A percentile compares a stretch with the other conserved stretches of the same genome.
Conservation (phyloP, 2,113 vertebrate species). For the Phrynosoma blainvillii region DNA sequence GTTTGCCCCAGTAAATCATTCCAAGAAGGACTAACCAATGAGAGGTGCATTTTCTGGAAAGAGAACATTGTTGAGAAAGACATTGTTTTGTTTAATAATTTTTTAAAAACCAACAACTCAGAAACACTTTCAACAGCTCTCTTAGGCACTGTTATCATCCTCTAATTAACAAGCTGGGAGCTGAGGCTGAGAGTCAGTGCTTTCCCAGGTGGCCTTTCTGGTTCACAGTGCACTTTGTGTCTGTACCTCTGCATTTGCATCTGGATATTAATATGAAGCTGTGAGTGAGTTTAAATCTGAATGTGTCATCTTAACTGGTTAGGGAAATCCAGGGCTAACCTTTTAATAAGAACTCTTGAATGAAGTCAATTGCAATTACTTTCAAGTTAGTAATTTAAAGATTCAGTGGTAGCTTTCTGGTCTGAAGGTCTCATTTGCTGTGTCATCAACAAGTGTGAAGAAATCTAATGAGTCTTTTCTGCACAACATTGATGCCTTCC, state of each 20-base stretch:
- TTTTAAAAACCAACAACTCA: too few species aligned
- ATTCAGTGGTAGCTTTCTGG: background rate
- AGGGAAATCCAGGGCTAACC: background rate
- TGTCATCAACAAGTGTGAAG: background rate
- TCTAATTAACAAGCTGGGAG: too few species aligned
- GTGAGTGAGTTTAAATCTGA: background rate
- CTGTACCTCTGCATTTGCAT: background rate
- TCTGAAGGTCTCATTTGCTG: background rate
- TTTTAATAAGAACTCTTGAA: constrained; percentile 6
- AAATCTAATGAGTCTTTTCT: background rate
- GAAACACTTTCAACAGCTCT: too few species aligned
- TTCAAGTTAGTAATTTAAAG: background rate
- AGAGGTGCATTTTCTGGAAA: too few species aligned
- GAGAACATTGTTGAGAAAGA: too few species aligned
- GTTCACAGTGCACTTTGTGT: background rate
- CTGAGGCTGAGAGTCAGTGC: too few species aligned
- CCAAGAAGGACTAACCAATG: too few species aligned
- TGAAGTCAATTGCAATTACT: background rate
- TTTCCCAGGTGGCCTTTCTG: background rate
- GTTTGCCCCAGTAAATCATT: too few species aligned
- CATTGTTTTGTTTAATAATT: too few species aligned
- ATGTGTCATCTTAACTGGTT: background rate
- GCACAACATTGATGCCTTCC: background rate
- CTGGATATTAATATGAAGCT: background rate
- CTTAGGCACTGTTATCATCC: too few species aligned